Evolutionary conservation across 1,140 invertebrate species (phyloP), one percentile per base, ranked within the genome.

Genomic region (Delia radicum): DNA sequence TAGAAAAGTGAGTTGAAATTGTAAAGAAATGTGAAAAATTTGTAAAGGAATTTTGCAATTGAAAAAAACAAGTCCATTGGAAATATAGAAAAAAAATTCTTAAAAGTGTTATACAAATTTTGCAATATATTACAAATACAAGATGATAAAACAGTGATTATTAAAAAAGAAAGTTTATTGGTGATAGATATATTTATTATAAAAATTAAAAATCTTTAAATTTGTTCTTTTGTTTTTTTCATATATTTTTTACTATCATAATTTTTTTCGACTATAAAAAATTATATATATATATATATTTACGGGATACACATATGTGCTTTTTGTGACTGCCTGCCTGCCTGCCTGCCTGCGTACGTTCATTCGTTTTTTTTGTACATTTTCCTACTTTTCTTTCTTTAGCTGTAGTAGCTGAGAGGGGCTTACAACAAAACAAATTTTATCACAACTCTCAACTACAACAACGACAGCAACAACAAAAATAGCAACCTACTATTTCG

Each of bases 301-400:
- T 33, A 31, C 31, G n/a, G 65, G 65, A 69, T 69, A 69, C 65
- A 69, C 65, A 69, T 69, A 69, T 24, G 48, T 55, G 48, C 18
- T n/a, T n/a, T n/a, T n/a, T n/a, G n/a, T 24, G 48, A n/a, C 48
- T 21, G 33, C 13, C n/a, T 55, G 48, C 1, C 48, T 24, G 48
- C 8, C 48, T 21, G 33, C 13, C n/a, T 55, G 48, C 1, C 48
- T 55, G 31, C 65, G 65, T 69, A 37, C 28, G 15, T 31, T 31
- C 31, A 4, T 31, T 42, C 37, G 37, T 10, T 42, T 42, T 42
- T 42, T 42, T 42, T 13, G 10, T 13, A 42, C 6, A 5, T 55
- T 55, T 55, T 55, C 6, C 5, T 24, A 55, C 48, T n/a, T n/a
- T 48, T 48, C 0, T 48, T 15, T 33, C 10, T 33, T 33, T 33